Base-by-base conservation (phyloP, 92 coral and sea anemone species). In the Montipora capitata region DNA sequence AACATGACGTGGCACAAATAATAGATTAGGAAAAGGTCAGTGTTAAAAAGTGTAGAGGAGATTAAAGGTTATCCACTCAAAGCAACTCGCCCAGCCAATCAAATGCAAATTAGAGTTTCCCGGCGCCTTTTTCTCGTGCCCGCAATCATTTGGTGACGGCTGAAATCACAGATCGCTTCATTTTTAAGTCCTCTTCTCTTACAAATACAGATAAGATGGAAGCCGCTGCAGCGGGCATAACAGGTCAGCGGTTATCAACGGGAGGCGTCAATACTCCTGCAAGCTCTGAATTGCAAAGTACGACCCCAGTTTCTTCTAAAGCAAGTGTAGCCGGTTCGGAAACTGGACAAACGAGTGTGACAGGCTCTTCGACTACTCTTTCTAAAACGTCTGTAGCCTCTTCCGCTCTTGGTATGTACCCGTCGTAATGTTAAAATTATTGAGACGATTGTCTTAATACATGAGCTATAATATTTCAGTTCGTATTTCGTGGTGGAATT, bases 141-240 rank as follows among this genome's bases (percentile, higher is more conserved):
- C 1, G 52, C 52, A 48, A 0, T 48, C 10, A 48, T 10, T 48
- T 48, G 7, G 52, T 48, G 52, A 5, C 35, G 35, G 35, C 35
- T 27, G 35, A 27, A 27, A 27, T 27, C 35, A 27, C 35, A 27
- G 35, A 27, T 27, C 35, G 35, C 35, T 27, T 27, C 35, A 27
- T 27, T 27, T 27, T 27, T 27, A 27, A 27, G 35, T 27, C 35
- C 35, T 27, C 35, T 62, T 38, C 39, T 45, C 71, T 52, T 35
- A 27, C 40, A 73, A 12, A 61, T 77, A 43, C 82, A 97, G 99
- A 94, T 85, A 97, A 97, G 94, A 81, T 94, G 78, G 99, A 97
- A 85, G 96, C 98, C 4, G 96, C 93, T 14, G 96, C 98, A 17
- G 93, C 92, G 18, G 93, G 83, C 35, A 56, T 81, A 14, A 67